Evolutionary conservation across 1,140 invertebrate species (phyloP).

Genomic region (Spodoptera frugiperda): DNA sequence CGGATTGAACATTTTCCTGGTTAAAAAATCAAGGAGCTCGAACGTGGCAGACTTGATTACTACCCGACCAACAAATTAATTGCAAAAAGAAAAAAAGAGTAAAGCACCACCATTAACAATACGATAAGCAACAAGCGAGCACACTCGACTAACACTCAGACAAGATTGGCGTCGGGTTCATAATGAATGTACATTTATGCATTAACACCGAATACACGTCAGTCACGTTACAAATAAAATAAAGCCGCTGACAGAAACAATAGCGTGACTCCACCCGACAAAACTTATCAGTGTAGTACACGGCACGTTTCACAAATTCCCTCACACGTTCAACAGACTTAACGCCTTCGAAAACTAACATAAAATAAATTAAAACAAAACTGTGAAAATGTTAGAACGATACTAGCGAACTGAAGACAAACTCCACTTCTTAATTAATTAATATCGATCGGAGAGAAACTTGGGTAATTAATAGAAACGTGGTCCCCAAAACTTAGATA

Average conservation of each 20-base stretch:
- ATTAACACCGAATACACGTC: background rate
- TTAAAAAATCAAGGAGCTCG: too few relatives aligned
- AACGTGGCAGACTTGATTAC: too few relatives aligned
- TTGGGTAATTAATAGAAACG: slow-evolving; percentile 80
- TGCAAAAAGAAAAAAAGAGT: too few relatives aligned
- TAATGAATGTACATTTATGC: too few relatives aligned
- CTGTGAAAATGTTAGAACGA: slow-evolving; percentile 50
- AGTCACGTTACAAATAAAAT: slow-evolving; percentile 9
- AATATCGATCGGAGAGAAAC: slow-evolving; percentile 70
- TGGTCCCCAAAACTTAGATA: slow-evolving; percentile 75
- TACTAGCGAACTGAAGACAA: slow-evolving; percentile 42
- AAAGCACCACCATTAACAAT: too few relatives aligned
- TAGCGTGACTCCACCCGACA: slow-evolving; percentile 29
- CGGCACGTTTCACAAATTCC: slow-evolving; percentile 31
- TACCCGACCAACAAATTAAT: too few relatives aligned
- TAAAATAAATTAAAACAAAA: slow-evolving; percentile 40
- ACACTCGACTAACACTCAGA: too few relatives aligned
- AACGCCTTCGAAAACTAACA: slow-evolving; percentile 4
- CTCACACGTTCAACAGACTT: slow-evolving; percentile 30
- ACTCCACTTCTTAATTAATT: slow-evolving; percentile 77
- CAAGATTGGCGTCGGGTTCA: too few relatives aligned
- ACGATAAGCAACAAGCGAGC: too few relatives aligned
- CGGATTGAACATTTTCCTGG: too few relatives aligned
- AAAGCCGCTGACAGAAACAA: slow-evolving; percentile 14
- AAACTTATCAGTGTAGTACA: slow-evolving; percentile 31